Evolutionary conservation across 2,888 invertebrate species (phyloP).

Genomic region (Epinotia bilunana): DNA sequence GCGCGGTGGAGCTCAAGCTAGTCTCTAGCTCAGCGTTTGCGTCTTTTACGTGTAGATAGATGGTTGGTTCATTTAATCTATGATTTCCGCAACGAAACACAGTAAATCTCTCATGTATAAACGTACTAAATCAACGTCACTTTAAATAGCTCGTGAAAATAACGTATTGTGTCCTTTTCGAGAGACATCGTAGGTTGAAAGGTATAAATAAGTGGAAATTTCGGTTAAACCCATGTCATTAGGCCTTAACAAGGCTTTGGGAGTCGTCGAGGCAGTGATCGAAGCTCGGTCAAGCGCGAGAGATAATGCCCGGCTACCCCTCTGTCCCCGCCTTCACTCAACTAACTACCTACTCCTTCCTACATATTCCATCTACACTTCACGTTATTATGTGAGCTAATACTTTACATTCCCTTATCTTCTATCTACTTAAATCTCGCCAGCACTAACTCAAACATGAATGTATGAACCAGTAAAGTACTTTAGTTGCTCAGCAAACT

Average conservation of each 20-base stretch:
- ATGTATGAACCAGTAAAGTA: constrained; percentile 16
- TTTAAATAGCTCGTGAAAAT: constrained; percentile 40
- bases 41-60: constrained; percentile 8
- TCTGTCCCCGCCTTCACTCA: constrained; percentile 49
- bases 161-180: constrained; percentile 46
- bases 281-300: constrained; percentile 80
- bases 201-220: constrained; percentile 70
- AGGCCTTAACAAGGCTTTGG: constrained; percentile 78
- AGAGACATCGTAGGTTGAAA: constrained; percentile 58
- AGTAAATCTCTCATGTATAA: constrained; percentile 29
- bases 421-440: not conserved
- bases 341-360: constrained; percentile 53
- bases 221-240: constrained; percentile 74
- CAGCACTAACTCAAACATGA: not conserved
- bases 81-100: constrained; percentile 27
- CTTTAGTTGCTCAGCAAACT: constrained; percentile 6
- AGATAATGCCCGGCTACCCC: constrained; percentile 67
- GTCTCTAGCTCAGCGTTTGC: constrained; percentile 14
- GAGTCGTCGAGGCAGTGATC: constrained; percentile 75
- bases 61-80: constrained; percentile 25
- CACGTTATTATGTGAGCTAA: constrained; percentile 22
- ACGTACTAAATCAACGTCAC: constrained; percentile 39
- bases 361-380: constrained; percentile 45
- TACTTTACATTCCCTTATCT: not conserved
- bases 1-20: constrained; percentile 9